A percentile compares a stretch with the other conserved stretches of the same genome.
Evolutionary conservation across 2,113 vertebrate genomes (phyloP).

Genomic region (Solea senegalensis): DNA sequence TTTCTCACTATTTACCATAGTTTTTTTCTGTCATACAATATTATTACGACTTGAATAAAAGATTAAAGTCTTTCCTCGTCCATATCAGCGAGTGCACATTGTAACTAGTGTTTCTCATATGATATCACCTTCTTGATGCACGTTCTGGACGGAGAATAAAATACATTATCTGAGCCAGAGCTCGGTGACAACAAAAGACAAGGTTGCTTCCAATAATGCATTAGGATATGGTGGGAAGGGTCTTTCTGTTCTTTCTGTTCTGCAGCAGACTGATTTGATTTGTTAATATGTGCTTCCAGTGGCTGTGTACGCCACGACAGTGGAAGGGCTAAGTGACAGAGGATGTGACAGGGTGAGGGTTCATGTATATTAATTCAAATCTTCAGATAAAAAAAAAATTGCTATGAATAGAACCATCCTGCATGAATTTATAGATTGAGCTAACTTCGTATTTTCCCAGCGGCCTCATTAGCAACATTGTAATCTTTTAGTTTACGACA

Average conservation of each 20-base stretch:
- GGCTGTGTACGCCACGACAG: constrained; percentile 23
- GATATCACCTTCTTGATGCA: constrained; percentile 19
- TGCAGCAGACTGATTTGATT: constrained; percentile 55
- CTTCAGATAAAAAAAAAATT: background rate
- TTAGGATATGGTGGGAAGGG: constrained; percentile 42
- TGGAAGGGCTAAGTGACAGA: constrained; percentile 13
- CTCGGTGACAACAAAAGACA: constrained; percentile 35
- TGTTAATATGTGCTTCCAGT: constrained; percentile 44
- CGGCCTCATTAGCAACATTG: constrained; percentile 9
- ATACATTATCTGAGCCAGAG: constrained; percentile 35
- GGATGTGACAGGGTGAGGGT: constrained; percentile 18
- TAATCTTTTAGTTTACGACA: constrained; percentile 6
- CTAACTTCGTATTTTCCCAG: background rate
- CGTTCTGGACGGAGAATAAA: constrained; percentile 34
- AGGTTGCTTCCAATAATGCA: constrained; percentile 46
- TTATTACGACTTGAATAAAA: too few species aligned
- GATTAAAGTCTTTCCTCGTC: background rate
- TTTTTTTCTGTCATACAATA: background rate
- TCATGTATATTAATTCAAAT: constrained; percentile 3
- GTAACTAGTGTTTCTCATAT: constrained; percentile 43
- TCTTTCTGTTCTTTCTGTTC: constrained; percentile 14
- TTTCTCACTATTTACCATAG: background rate
- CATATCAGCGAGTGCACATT: constrained; percentile 25
- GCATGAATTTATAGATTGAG: constrained; percentile 4
- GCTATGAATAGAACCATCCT: constrained; percentile 14